Base-by-base conservation (phyloP, 2,888 invertebrate genomes). In the Thysanoteuthis rhombus region DNA sequence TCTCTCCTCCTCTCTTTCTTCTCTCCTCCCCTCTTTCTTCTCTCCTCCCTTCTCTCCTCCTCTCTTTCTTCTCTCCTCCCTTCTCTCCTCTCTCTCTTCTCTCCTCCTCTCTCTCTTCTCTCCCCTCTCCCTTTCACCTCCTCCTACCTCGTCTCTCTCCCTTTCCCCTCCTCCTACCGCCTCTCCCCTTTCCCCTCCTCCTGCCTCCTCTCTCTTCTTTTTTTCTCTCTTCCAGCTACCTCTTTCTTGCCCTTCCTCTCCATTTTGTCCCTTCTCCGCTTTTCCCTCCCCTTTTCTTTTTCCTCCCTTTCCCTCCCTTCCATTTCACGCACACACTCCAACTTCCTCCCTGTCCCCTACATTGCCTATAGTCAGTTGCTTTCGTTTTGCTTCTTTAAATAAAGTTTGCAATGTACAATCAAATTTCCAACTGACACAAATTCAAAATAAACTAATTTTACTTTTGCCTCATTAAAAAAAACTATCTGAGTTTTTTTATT, bases 391-490 rank as follows among this genome's bases (percentile, higher is more conserved):
- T 75, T 2, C n/a, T 36, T 75, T 75, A n/a, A n/a, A 75, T 75
- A 75, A 75, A 75, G 75, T 75, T 75, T 75, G 75, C 75, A n/a
- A 75, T 75, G 75, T 75, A 75, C 75, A 75, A 75, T 75, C 75
- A 75, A 75, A 75, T 75, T 75, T 75, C 19, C 36, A n/a, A n/a
- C 75, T 58, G 32, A 58, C 58, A 58, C 58, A 58, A 22, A 25
- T 58, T 58, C 58, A 58, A 75, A 75, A 75, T 75, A 75, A 75
- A 75, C 75, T 25, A 75, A 75, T 75, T 75, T 75, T n/a, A 12
- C 16, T 75, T 75, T 75, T n/a, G n/a, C 16, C 12, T 75, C n/a
- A 75, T 75, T 75, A 75, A n/a, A 75, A n/a, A 75, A 75, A 75
- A n/a, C n/a, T n/a, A 75, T 3, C 12, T 75, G 12, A 75, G 19